Conservation (phyloP, 2,113 vertebrate genomes). For the Cynopterus brachyotis region DNA sequence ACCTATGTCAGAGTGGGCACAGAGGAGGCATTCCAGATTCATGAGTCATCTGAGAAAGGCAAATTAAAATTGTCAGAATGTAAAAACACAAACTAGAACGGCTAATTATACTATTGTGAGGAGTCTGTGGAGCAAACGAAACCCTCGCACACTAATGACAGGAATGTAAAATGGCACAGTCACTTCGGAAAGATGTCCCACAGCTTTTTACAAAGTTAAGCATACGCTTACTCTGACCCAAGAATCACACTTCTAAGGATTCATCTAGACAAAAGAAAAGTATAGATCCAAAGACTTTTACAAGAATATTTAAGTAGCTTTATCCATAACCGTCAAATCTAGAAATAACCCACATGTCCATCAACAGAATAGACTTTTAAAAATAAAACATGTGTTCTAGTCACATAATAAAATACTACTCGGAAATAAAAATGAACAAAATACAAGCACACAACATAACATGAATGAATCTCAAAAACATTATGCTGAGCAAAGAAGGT, state of each 20-base stretch:
- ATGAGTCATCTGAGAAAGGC: background rate
- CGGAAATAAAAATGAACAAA: background rate
- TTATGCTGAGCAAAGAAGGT: background rate
- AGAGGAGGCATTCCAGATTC: background rate
- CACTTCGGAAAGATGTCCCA: background rate
- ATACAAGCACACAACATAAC: background rate
- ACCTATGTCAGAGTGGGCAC: background rate
- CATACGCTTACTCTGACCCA: background rate
- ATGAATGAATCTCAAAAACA: background rate
- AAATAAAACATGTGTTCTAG: background rate
- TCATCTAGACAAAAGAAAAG: background rate
- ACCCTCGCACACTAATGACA: accelerated
- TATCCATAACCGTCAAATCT: background rate
- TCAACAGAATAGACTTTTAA: background rate
- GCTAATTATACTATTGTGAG: background rate
- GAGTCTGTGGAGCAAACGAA: background rate
- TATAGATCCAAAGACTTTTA: background rate
- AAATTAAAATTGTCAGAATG: background rate
- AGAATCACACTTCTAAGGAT: background rate
- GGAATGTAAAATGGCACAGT: background rate
- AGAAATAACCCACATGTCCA: background rate
- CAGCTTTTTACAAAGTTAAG: background rate
- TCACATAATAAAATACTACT: background rate
- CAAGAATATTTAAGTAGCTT: background rate
- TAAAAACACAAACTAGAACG: background rate